A percentile compares a stretch with the other conserved stretches of the same genome.
These are phyloP conservation scores for Epinephelus moara DNA, from an alignment of 2,113 vertebrate species.

Conservation along the genomic window DNA sequence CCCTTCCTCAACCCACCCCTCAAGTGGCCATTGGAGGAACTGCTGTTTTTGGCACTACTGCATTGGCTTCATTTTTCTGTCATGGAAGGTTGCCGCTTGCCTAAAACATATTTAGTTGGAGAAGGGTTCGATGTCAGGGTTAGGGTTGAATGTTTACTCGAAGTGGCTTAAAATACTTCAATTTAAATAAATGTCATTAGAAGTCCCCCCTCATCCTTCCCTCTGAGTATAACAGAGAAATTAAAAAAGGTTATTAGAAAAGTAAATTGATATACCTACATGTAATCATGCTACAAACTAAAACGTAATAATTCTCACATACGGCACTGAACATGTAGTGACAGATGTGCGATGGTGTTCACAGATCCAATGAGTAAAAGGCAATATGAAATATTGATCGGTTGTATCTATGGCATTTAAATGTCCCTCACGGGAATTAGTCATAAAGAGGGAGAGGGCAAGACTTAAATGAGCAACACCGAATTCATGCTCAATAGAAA, in stretches of 20 bases:
- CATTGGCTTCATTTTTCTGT: too few relatives aligned
- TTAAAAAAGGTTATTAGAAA: background rate
- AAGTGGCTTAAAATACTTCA: background rate
- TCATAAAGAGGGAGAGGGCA: background rate
- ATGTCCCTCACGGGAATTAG: slow-evolving; percentile 20
- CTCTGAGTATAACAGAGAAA: background rate
- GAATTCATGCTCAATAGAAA: slow-evolving; percentile 29
- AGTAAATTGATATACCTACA: background rate
- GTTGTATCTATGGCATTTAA: slow-evolving; percentile 29
- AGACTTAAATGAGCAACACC: slow-evolving; percentile 19
- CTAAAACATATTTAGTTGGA: background rate
- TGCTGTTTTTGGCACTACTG: too few relatives aligned
- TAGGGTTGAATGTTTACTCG: background rate
- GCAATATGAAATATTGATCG: slow-evolving; percentile 49
- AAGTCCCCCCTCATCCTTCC: background rate
- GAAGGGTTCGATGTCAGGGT: background rate
- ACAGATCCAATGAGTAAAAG: slow-evolving; percentile 41
- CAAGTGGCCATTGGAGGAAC: too few relatives aligned
- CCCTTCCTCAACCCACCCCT: too few relatives aligned
- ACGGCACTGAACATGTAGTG: background rate
- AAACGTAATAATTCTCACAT: background rate
- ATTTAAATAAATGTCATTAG: background rate
- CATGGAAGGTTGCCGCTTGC: too few relatives aligned
- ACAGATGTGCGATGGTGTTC: slow-evolving; percentile 4
- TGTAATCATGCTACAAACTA: background rate